Percentiles rank a stretch among this genome's conserved stretches.
Conservation (phyloP, 2,888 invertebrate species). For the Graphium colonna region DNA sequence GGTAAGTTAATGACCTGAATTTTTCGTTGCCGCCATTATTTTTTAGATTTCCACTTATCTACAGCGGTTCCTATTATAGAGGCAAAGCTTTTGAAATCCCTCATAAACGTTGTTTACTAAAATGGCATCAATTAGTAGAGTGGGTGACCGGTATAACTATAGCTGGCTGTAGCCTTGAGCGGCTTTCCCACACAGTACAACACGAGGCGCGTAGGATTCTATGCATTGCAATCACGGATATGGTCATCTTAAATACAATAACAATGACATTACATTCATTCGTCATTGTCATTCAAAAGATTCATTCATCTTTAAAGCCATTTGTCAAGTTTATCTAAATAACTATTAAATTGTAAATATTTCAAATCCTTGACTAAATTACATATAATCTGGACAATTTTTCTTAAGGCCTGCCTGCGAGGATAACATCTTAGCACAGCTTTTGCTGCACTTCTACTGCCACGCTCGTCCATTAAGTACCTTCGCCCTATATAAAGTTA, state of each 20-base stretch:
- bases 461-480: too few relatives aligned
- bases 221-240: constrained; percentile 24
- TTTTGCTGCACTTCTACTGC: too few relatives aligned
- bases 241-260: constrained; percentile 25
- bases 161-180: constrained; percentile 42
- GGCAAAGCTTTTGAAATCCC: constrained; percentile 11
- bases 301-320: constrained; percentile 9
- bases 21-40: neutral
- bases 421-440: too few relatives aligned
- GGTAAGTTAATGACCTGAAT: neutral
- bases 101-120: constrained; percentile 7
- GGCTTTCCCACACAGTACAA: constrained; percentile 53
- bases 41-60: neutral
- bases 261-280: constrained; percentile 11
- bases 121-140: constrained; percentile 52
- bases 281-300: constrained; percentile 17
- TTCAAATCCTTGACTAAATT: too few relatives aligned
- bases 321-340: constrained; percentile 10
- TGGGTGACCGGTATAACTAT: constrained; percentile 51
- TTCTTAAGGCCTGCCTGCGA: too few relatives aligned
- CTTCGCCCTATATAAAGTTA: too few relatives aligned
- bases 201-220: constrained; percentile 29
- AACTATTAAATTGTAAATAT: too few relatives aligned
- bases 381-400: too few relatives aligned
- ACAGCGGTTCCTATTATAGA: neutral